Percentiles rank a stretch among this genome's conserved stretches.
phyloP scores from a whole-genome alignment of 2,113 vertebrate species.

The Macaca fascicularis region DNA sequence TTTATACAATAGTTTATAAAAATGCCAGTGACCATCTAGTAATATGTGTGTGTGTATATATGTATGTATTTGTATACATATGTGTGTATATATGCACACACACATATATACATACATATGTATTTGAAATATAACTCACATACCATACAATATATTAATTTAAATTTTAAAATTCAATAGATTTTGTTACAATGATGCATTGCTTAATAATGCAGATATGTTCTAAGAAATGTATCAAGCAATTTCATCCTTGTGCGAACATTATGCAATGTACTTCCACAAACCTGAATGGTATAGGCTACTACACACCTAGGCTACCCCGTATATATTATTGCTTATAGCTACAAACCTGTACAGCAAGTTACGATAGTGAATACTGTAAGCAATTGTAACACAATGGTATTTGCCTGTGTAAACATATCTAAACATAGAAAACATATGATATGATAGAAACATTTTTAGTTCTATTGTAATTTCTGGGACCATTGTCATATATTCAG shows the following conservation, averaged over 20 bases:
- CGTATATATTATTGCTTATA: neutral
- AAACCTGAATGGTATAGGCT: neutral
- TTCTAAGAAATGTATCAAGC: neutral
- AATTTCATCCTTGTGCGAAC: neutral
- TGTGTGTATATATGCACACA: neutral
- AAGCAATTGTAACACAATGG: neutral
- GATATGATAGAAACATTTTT: neutral
- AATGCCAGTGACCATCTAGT: conserved; percentile 37
- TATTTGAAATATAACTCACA: neutral
- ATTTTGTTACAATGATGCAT: neutral
- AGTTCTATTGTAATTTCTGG: neutral
- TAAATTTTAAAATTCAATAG: neutral
- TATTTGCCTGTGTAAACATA: neutral
- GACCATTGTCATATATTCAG: neutral
- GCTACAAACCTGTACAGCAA: neutral
- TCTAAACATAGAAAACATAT: neutral
- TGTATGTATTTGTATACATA: neutral
- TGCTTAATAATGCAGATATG: neutral
- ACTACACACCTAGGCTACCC: neutral
- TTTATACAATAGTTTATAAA: conserved; percentile 15
- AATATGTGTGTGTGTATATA: neutral
- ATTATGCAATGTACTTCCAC: neutral
- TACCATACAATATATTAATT: neutral
- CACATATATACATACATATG: neutral
- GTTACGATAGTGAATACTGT: neutral